phyloP scores from a whole-genome alignment of 2,888 invertebrate species.

The Antitype chi region DNA sequence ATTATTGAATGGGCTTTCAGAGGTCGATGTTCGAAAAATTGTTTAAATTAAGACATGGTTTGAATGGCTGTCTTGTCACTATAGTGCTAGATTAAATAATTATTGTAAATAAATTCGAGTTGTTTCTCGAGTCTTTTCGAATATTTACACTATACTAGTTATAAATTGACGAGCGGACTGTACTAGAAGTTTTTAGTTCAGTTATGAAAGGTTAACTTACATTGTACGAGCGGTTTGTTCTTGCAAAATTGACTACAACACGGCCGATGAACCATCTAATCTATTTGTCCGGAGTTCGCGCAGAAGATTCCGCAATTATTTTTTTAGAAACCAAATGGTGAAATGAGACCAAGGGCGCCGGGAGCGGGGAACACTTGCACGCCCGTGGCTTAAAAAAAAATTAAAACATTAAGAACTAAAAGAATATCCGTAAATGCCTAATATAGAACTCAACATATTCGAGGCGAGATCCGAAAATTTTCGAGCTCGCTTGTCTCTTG shows the following conservation, averaged over 20 bases:
- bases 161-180: constrained; percentile 31
- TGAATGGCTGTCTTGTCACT: constrained; percentile 46
- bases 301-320: too few relatives aligned
- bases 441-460: too few relatives aligned
- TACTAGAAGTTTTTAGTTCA: constrained; percentile 17
- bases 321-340: too few relatives aligned
- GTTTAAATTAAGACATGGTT: constrained; percentile 40
- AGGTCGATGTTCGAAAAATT: not conserved
- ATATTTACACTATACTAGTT: constrained; percentile 55
- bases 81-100: constrained; percentile 35
- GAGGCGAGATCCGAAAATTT: too few relatives aligned
- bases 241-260: not conserved
- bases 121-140: constrained; percentile 57
- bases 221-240: constrained; percentile 14
- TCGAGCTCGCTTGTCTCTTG: too few relatives aligned
- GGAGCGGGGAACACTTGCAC: too few relatives aligned
- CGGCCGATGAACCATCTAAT: too few relatives aligned
- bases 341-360: too few relatives aligned
- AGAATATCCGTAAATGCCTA: too few relatives aligned
- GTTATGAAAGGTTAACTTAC: constrained; percentile 16
- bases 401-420: too few relatives aligned
- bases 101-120: constrained; percentile 58
- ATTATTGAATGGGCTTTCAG: constrained; percentile 5
- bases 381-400: too few relatives aligned
- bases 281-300: too few relatives aligned